A percentile compares a stretch with the other conserved stretches of the same genome.
phyloP scores from a whole-genome alignment of 2,888 invertebrate species.

The Schrankia costaestrigalis region DNA sequence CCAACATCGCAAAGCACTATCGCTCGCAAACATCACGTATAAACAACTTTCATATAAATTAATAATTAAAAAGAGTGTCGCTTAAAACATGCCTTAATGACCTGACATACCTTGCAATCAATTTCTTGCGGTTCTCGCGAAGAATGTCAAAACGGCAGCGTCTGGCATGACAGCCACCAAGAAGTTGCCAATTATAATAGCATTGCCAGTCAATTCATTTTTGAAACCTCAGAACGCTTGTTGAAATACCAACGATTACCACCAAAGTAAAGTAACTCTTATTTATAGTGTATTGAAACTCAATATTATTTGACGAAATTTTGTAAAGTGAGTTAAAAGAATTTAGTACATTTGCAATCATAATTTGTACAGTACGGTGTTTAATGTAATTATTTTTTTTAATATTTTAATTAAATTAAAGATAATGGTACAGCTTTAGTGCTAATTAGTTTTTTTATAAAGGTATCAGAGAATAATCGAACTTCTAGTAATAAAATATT shows the following conservation, averaged over 20 bases:
- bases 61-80: constrained; percentile 38
- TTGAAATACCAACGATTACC: constrained; percentile 3
- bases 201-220: constrained; percentile 40
- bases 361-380: constrained; percentile 18
- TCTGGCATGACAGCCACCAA: constrained; percentile 29
- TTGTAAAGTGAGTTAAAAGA: constrained; percentile 1
- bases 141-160: constrained; percentile 21
- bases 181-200: constrained; percentile 42
- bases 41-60: constrained; percentile 34
- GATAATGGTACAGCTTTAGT: no score
- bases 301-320: constrained; percentile 11
- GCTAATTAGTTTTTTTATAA: no score
- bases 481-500: no score
- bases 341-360: constrained; percentile 8
- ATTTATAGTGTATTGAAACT: constrained; percentile 1
- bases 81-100: constrained; percentile 43
- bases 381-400: constrained; percentile 16
- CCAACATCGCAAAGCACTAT: constrained; percentile 14
- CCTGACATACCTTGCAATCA: constrained; percentile 47
- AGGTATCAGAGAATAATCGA: no score
- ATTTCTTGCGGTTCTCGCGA: constrained; percentile 37
- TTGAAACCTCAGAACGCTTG: constrained; percentile 22
- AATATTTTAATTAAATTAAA: constrained; percentile 13
- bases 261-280: constrained; percentile 10
- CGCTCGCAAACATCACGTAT: constrained; percentile 17